Conservation (phyloP, 2,888 invertebrate species). For the Andrena flavipes region DNA sequence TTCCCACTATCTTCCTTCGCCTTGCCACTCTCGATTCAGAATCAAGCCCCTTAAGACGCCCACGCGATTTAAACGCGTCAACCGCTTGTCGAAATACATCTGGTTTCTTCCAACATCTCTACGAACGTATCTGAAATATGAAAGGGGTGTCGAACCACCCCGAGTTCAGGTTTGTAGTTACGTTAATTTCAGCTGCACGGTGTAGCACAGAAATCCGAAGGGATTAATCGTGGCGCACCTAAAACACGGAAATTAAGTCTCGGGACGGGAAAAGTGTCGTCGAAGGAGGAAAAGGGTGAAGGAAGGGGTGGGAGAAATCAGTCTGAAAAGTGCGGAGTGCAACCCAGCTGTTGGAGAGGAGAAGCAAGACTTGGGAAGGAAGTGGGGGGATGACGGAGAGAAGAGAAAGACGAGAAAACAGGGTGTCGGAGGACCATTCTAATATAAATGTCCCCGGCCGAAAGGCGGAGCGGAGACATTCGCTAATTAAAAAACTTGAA, state of each 20-base stretch:
- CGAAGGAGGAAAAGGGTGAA: slow-evolving; percentile 16
- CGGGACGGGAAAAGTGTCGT: slow-evolving; percentile 16
- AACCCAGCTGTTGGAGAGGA: slow-evolving; percentile 64
- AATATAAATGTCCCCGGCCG: slow-evolving; percentile 84
- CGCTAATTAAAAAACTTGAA: slow-evolving; percentile 85
- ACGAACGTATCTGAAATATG: too few species aligned
- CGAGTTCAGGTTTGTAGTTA: background rate
- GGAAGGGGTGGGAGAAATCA: slow-evolving; percentile 39
- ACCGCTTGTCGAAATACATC: slow-evolving; percentile 21
- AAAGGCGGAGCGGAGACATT: slow-evolving; percentile 84
- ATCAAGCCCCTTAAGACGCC: slow-evolving; percentile 2
- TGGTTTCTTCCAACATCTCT: background rate
- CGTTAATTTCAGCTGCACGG: background rate
- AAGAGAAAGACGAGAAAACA: slow-evolving; percentile 61
- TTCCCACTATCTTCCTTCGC: slow-evolving; percentile 42
- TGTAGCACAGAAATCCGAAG: background rate
- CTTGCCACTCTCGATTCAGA: slow-evolving; percentile 20
- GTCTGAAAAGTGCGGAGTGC: slow-evolving; percentile 59
- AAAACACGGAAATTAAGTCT: slow-evolving; percentile 38
- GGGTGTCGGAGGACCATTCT: slow-evolving; percentile 76
- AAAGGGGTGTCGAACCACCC: too few species aligned
- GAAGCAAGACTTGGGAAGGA: slow-evolving; percentile 57
- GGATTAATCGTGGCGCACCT: slow-evolving; percentile 32
- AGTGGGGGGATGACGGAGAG: slow-evolving; percentile 56
- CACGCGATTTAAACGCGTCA: background rate